Evolutionary conservation across 2,797 vertebrate species (phyloP), one percentile per base, ranked within the genome.

Genomic region (Sciaenops ocellatus): DNA sequence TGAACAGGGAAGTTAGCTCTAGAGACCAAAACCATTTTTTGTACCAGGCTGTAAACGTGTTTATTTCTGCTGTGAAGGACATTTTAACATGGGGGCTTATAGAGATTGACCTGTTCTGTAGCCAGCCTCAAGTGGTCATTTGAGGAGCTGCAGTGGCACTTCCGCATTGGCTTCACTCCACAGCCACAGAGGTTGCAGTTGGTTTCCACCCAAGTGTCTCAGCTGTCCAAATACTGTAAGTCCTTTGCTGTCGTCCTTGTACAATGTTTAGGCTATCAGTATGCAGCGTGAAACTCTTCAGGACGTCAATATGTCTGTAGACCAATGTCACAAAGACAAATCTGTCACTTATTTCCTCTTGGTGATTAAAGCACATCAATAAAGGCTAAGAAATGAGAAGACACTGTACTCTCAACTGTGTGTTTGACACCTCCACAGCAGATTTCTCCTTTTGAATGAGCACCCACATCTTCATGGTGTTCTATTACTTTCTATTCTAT

Each of bases 401-500:
- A 73, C 51, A 48, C 22, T 41, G 55, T 61, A 5, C 51, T 38
- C 48, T 67, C 4, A 54, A 34, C 47, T 77, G 78, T 67, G 69
- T 51, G 73, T 68, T 73, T 20, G 67, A 88, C 89, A 87, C 86
- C 86, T 87, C 90, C 84, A 74, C 84, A 73, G 79, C 78, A 87
- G 72, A 85, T 76, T 74, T 80, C 71, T 84, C 44, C 51, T 86
- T 72, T 82, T 80, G 76, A 65, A 78, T 3, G 8, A 80, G 83
- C 89, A 80, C 84, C 87, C 87, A 68, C 85, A 70, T 79, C 64
- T 51, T 69, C 65, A 68, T 63, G 30, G 59, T 70, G 79, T 83
- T 81, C 60, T 76, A 42, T 85, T 85, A 73, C 85, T 73, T 78
- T n/a, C n/a, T n/a, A n/a, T n/a, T n/a, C n/a, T n/a, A n/a, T n/a